Conservation (phyloP, 2,797 vertebrate species). For the Mormyrops boulengeri region DNA sequence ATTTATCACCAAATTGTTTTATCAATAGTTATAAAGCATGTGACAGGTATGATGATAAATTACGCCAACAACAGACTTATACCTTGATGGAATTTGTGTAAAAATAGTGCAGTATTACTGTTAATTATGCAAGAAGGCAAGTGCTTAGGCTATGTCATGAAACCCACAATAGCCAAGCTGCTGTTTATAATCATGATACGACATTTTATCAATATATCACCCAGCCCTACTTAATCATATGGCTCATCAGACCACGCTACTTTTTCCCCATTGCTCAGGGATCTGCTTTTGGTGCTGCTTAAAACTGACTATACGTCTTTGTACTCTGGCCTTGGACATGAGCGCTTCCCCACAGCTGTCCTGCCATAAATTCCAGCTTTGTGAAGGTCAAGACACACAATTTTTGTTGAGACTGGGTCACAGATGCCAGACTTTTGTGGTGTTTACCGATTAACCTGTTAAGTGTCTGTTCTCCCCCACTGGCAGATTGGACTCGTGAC, state of each 20-base stretch:
- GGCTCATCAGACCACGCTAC: neutral
- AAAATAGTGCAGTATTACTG: neutral
- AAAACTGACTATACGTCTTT: neutral
- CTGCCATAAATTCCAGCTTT: neutral
- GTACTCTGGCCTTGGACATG: neutral
- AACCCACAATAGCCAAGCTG: neutral
- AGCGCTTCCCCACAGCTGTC: neutral
- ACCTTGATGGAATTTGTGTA: neutral
- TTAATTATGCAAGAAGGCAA: neutral
- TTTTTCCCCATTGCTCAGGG: neutral
- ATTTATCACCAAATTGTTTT: neutral
- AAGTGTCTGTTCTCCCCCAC: neutral
- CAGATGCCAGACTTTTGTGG: neutral
- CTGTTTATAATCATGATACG: neutral
- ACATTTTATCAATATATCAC: neutral
- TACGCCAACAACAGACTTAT: neutral
- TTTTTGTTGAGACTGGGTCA: neutral
- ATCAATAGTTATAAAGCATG: neutral
- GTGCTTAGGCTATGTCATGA: neutral
- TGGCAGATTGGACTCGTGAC: neutral
- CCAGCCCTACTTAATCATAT: neutral
- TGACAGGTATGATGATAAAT: neutral
- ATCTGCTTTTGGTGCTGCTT: neutral
- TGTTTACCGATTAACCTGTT: neutral
- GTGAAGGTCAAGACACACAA: neutral